phyloP scores from a whole-genome alignment of 92 coral and sea anemone species.

The Zoanthus sociatus region DNA sequence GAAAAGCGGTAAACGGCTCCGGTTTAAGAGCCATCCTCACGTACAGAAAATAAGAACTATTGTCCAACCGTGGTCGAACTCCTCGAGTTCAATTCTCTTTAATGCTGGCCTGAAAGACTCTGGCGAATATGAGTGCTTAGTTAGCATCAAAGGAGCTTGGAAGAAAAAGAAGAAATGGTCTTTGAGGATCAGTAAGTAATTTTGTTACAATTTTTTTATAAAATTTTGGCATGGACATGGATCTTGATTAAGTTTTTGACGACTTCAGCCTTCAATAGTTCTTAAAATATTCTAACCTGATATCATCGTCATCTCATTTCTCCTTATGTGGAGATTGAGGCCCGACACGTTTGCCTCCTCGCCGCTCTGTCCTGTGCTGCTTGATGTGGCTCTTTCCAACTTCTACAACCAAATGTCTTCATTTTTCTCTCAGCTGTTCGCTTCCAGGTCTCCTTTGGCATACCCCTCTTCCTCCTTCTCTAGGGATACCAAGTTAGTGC shows the following conservation, averaged over 20 bases:
- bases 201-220: not conserved
- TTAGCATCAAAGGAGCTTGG: slow-evolving; percentile 5
- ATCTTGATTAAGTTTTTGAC: not conserved
- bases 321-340: too few relatives aligned
- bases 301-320: too few relatives aligned
- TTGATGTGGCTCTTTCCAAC: too few relatives aligned
- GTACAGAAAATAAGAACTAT: not conserved
- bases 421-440: too few relatives aligned
- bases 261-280: not conserved
- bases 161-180: slow-evolving; percentile 4
- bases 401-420: too few relatives aligned
- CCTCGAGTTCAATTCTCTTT: not conserved
- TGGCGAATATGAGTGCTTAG: slow-evolving; percentile 25
- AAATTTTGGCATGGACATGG: not conserved
- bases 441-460: too few relatives aligned
- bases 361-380: too few relatives aligned
- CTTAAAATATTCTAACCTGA: not conserved
- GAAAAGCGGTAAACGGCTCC: slow-evolving; percentile 6
- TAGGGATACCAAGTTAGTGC: too few relatives aligned
- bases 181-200: slow-evolving; percentile 18
- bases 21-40: not conserved
- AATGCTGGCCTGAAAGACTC: slow-evolving; percentile 20
- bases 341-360: too few relatives aligned
- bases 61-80: not conserved
- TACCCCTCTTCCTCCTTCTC: too few relatives aligned